These are phyloP conservation scores for Nephila pilipes DNA, from an alignment of 1,140 invertebrate genomes.

Conservation along the genomic window DNA sequence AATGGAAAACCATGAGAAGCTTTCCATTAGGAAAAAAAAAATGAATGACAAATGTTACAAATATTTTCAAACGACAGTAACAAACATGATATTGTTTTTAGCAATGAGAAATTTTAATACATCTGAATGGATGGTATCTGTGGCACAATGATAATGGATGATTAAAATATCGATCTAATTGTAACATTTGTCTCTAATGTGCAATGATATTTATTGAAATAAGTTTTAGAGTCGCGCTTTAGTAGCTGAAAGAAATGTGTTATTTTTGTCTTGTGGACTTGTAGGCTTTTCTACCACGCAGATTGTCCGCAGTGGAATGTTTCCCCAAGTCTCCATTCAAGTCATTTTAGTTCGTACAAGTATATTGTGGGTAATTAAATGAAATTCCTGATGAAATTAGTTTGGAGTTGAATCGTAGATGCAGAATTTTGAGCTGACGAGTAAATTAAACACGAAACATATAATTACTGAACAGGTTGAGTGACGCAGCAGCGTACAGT, in stretches of 20 bases:
- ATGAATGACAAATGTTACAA: not conserved
- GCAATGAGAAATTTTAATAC: slow-evolving; percentile 21
- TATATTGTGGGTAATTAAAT: not conserved
- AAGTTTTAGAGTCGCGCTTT: not conserved
- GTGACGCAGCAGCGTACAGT: not conserved
- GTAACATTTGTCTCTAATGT: slow-evolving; percentile 47
- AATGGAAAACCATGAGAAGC: not conserved
- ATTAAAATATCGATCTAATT: slow-evolving; percentile 33
- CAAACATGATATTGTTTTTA: slow-evolving; percentile 2
- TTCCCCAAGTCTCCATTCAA: not conserved
- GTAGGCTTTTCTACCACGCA: not conserved
- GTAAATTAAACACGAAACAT: not conserved
- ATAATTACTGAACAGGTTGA: not conserved
- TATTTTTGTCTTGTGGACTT: not conserved
- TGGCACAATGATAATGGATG: slow-evolving; percentile 46
- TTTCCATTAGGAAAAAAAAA: not conserved
- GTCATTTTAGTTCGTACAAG: not conserved
- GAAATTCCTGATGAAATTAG: not conserved
- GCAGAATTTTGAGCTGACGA: slow-evolving; percentile 15
- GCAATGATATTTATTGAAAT: slow-evolving; percentile 39
- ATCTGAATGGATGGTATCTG: slow-evolving; percentile 45
- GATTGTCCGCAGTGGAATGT: not conserved
- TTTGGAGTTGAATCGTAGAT: not conserved
- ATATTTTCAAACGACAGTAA: slow-evolving; percentile 6
- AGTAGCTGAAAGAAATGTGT: not conserved